Evolutionary conservation across 2,888 invertebrate genomes (phyloP), one percentile per base, ranked within the genome.

Genomic region (Hybos culiciformis): DNA sequence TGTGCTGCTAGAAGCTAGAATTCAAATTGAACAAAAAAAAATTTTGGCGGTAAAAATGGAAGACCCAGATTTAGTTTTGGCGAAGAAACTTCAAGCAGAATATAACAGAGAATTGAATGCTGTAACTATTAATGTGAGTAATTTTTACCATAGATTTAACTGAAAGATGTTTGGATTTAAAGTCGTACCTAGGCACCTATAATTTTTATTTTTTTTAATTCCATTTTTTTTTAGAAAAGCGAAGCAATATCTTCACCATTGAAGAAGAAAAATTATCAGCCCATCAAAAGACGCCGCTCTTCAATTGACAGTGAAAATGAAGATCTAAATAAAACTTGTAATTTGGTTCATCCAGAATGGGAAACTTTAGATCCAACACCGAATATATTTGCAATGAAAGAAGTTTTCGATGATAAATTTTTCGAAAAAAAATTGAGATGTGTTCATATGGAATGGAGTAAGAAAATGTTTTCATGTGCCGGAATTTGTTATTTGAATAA

Each of bases 321-420:
- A 5, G 20, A 54, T 36, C 47, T 67, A 15, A 58, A 67, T 51
- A 56, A 59, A 12, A 67, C 63, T 0, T 53, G 56, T 21, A 64
- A 67, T 37, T 44, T 67, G 19, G 67, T 66, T 1, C 63, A 67
- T 48, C 65, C 67, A 0, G 55, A 59, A 39, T 67, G 67, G 74
- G 98, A 98, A 65, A 62, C 83, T 2, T 70, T 88, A 3, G 98
- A 99, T 67, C 98, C 98, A 0, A 92, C 83, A 11, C 98, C 98
- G 0, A 87, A 98, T 63, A 75, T 96, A 26, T 75, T 82, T 56
- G 72, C 74, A 0, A 67, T 98, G 47, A 99, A 98, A 60, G 57
- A 79, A 1, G 80, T 84, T 48, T 99, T 93, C 58, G 84, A 96
- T 63, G 67, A 73, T 19, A 71, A 75, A 51, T 99, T 86, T 61